Evolutionary conservation across 2,113 vertebrate species (phyloP).

Genomic region (Grallaria varia): DNA sequence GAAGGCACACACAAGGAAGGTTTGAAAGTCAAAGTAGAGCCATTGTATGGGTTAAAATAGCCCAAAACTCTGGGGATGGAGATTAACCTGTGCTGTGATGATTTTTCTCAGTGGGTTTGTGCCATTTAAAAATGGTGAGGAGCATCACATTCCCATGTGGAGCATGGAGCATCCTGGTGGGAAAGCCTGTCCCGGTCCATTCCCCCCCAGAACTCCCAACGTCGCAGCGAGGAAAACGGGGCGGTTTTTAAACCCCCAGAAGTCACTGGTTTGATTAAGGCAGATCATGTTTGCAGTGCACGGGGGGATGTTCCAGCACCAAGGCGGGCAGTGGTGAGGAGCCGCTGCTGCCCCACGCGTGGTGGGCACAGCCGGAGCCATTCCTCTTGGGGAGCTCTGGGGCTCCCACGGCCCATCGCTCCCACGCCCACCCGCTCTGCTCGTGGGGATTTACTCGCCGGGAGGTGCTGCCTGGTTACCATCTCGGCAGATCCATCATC

Average conservation of each 20-base stretch:
- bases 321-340: accelerated
- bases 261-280: neutral
- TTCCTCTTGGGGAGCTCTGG: neutral
- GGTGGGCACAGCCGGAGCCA: neutral
- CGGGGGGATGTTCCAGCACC: accelerated
- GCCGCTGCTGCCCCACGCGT: neutral
- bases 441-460: conserved; percentile 3
- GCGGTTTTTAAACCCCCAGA: accelerated
- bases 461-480: conserved; percentile 68
- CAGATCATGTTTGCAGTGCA: accelerated
- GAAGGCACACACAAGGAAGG: neutral
- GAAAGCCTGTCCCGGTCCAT: accelerated
- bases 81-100: neutral
- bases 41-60: neutral
- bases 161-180: neutral
- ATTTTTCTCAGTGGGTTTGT: neutral
- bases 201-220: neutral
- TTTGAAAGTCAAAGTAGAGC: neutral
- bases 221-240: accelerated
- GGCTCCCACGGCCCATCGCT: neutral
- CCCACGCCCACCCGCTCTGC: conserved; percentile 27
- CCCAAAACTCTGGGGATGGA: neutral
- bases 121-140: neutral
- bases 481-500: conserved; percentile 61
- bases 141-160: neutral